Conservation (phyloP, 2,888 invertebrate genomes). For the Blastobasis adustella region DNA sequence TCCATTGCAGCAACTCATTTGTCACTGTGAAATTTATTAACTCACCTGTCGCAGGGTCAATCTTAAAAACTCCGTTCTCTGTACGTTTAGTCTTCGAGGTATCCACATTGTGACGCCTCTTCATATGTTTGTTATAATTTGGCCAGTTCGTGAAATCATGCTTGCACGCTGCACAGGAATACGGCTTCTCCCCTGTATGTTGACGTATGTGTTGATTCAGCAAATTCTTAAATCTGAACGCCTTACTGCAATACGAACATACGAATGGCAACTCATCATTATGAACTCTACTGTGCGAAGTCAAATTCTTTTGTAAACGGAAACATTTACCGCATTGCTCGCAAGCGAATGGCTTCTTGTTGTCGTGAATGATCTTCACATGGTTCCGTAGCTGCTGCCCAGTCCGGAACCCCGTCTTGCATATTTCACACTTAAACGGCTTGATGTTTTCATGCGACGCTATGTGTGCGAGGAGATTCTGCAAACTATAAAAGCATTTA, state of each 20-base stretch:
- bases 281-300: constrained; percentile 84
- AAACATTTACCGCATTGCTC: constrained; percentile 62
- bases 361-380: constrained; percentile 35
- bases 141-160: constrained; percentile 83
- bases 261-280: constrained; percentile 85
- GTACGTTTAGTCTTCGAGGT: constrained; percentile 47
- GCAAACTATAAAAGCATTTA: constrained; percentile 20
- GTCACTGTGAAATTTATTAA: constrained; percentile 29
- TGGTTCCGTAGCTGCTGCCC: constrained; percentile 30
- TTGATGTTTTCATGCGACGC: constrained; percentile 39
- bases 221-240: constrained; percentile 80
- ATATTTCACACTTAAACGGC: constrained; percentile 51
- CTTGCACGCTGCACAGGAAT: constrained; percentile 80
- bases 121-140: constrained; percentile 87
- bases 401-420: constrained; percentile 42
- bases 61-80: constrained; percentile 47
- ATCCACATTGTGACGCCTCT: constrained; percentile 77
- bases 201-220: constrained; percentile 80
- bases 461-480: constrained; percentile 36
- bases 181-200: constrained; percentile 80
- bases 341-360: constrained; percentile 45
- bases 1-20: constrained; percentile 40
- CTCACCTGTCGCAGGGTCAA: constrained; percentile 38
- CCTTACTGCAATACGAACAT: constrained; percentile 81
- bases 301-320: constrained; percentile 80